Base-by-base conservation (phyloP, 2,113 vertebrate species). In the Propithecus coquereli region DNA sequence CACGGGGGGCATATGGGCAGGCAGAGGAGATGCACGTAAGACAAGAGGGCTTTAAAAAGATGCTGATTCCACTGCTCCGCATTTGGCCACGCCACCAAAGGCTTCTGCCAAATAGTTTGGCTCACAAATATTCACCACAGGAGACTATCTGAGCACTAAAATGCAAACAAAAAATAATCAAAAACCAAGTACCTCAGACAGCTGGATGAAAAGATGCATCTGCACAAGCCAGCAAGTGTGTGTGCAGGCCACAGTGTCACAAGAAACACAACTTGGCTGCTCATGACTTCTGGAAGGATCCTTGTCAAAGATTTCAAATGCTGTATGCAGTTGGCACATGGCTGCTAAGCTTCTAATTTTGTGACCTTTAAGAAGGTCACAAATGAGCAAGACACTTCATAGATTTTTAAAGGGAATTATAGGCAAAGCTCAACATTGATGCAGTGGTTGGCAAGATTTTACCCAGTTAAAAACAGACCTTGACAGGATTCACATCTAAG, bases 201-300 rank as follows among this genome's bases (percentile, higher is more conserved):
- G 37, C 40, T 30, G 2, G 22, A 40, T 22, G 23, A 52, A 82
- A 90, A 34, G 37, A 79, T 13, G 2, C 2, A 2, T 8, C 32
- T 32, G 54, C 32, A 1, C 63, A 11, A 47, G 18, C 47, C 8
- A 92, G 57, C 32, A 66, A 40, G 45, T 5, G 23, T 9, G 47
- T 14, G 0, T 34, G 30, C 3, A 1, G 76, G 32, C 32, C 32
- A 17, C 11, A 6, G 37, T 10, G 8, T 18, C 22, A 32, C 7
- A 4, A 45, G 57, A 74, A 16, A 14, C 0, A 0, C 27, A 14
- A 8, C 22, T 2, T 74, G 57, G 66, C 45, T 65, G 1, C 2
- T 37, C 3, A 6, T 50, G 2, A n/a, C 10, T 47, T 68, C 66
- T 47, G 22, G 14, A 43, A 13, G 13, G 52, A 18, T 43, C 5